These are phyloP conservation scores for Bovichtus diacanthus DNA, from an alignment of 2,797 vertebrate species.

Conservation along the genomic window DNA sequence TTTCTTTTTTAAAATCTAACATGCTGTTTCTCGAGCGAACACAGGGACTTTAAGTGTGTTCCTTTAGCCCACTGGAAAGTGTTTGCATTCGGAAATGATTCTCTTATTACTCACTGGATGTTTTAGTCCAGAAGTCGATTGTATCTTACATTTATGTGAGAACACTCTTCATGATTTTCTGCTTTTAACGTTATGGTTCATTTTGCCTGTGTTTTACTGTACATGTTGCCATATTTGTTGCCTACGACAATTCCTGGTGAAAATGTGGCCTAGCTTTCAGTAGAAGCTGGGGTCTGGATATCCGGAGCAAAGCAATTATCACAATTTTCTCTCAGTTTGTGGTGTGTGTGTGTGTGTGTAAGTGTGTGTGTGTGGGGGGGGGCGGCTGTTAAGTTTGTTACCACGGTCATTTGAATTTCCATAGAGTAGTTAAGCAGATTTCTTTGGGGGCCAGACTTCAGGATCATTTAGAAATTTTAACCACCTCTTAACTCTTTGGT, in stretches of 20 bases:
- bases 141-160: background rate
- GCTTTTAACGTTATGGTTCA: background rate
- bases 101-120: background rate
- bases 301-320: conserved; percentile 84
- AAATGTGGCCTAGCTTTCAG: conserved; percentile 61
- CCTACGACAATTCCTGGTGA: conserved; percentile 50
- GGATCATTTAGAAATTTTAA: conserved; percentile 39
- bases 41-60: background rate
- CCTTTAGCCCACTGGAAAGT: background rate
- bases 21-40: background rate
- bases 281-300: conserved; percentile 73
- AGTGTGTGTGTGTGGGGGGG: conserved; percentile 11
- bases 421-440: conserved; percentile 62
- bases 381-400: conserved; percentile 46
- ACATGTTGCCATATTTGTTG: conserved; percentile 32
- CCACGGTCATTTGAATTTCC: conserved; percentile 80
- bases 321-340: conserved; percentile 80
- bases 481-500: conserved; percentile 27
- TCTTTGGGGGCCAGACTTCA: conserved; percentile 40
- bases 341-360: conserved; percentile 49
- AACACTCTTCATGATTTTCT: background rate
- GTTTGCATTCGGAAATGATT: conserved; percentile 7
- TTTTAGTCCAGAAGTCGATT: background rate
- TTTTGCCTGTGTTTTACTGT: conserved; percentile 13
- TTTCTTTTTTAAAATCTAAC: conserved; percentile 22